A percentile compares a stretch with the other conserved stretches of the same genome.
Evolutionary conservation across 2,113 vertebrate genomes (phyloP).

Genomic region (Lampris incognitus): DNA sequence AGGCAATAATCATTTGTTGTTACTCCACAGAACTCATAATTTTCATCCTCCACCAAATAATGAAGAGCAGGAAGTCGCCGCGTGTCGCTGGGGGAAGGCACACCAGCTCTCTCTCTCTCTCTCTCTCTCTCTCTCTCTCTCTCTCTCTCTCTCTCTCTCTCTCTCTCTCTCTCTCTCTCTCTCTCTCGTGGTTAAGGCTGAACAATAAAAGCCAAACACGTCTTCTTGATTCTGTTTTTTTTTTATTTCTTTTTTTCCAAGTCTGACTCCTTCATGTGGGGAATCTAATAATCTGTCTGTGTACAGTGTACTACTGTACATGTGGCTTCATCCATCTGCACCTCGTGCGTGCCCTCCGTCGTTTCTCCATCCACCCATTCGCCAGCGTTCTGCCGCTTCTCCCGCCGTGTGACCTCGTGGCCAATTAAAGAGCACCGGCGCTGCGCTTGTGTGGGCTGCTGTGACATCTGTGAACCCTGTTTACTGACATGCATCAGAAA

Average conservation of each 20-base stretch:
- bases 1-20: constrained; percentile 59
- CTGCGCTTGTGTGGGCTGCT: constrained; percentile 31
- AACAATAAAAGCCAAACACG: constrained; percentile 36
- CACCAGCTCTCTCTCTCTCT: constrained; percentile 17
- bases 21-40: constrained; percentile 47
- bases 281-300: constrained; percentile 32
- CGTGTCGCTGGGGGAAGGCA: constrained; percentile 14
- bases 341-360: constrained; percentile 26
- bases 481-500: constrained; percentile 59
- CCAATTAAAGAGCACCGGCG: constrained; percentile 71
- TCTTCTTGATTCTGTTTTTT: constrained; percentile 15
- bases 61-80: constrained; percentile 30
- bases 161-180: constrained; percentile 17
- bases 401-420: constrained; percentile 41
- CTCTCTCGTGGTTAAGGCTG: constrained; percentile 30
- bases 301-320: not conserved
- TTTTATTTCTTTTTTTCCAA: not conserved
- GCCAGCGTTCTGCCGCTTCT: constrained; percentile 34
- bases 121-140: constrained; percentile 19
- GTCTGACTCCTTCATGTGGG: constrained; percentile 32
- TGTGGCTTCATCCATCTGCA: constrained; percentile 46
- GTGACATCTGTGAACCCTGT: constrained; percentile 69
- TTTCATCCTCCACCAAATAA: constrained; percentile 38
- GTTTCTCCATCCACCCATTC: constrained; percentile 30
- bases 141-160: constrained; percentile 17